These are phyloP conservation scores for Rattus norvegicus DNA, from an alignment of 2,113 vertebrate genomes.

Conservation along the genomic window DNA sequence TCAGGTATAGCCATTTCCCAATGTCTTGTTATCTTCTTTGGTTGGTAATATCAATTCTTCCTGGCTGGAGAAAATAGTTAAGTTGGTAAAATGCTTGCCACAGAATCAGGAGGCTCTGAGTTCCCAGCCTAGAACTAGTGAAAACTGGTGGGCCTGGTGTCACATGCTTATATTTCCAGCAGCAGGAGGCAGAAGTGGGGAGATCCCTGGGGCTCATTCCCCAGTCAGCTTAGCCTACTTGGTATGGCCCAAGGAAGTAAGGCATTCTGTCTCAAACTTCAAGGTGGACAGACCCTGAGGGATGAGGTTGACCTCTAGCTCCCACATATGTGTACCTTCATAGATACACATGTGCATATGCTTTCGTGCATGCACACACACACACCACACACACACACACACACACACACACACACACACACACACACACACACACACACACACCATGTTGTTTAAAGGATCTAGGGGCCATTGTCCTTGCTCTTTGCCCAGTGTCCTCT, in stretches of 20 bases:
- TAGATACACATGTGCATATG: not conserved
- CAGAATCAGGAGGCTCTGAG: not conserved
- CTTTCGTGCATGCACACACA: not conserved
- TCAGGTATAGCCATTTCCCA: not conserved
- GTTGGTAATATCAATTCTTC: not conserved
- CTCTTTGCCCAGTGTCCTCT: rapidly evolving
- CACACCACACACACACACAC: not conserved
- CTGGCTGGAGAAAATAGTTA: too few relatives aligned
- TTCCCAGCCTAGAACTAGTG: not conserved
- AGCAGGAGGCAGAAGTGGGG: not conserved
- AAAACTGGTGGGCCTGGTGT: not conserved
- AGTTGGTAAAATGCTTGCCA: not conserved
- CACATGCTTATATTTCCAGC: not conserved
- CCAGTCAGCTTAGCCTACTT: too few relatives aligned
- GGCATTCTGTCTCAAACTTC: not conserved
- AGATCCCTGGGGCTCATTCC: not conserved
- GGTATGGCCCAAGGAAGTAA: not conserved
- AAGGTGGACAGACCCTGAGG: not conserved
- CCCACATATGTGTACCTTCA: not conserved
- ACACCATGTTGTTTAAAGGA: not conserved
- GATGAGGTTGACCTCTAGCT: not conserved
- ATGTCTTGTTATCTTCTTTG: not conserved
- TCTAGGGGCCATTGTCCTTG: not conserved
- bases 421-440: not conserved
- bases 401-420: too few relatives aligned